phyloP scores from a whole-genome alignment of 2,888 invertebrate genomes.

The Beris morrisii region DNA sequence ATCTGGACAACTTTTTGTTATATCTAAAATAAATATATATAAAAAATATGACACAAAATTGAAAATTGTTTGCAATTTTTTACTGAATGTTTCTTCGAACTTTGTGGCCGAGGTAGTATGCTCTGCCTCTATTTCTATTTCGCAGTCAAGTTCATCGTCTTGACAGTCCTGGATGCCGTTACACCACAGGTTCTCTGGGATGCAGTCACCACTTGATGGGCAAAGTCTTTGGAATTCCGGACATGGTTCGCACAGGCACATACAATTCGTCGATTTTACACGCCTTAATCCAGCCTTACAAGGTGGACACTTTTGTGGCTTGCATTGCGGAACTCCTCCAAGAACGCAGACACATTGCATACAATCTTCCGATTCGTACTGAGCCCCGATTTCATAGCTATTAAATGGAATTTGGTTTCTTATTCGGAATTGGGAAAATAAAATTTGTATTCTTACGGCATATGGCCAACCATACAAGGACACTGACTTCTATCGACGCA shows the following conservation, averaged over 20 bases:
- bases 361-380: conserved; percentile 73
- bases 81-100: conserved; percentile 2
- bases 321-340: conserved; percentile 72
- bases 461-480: conserved; percentile 73
- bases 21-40: background rate
- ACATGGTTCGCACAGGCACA: conserved; percentile 75
- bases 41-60: background rate
- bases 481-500: conserved; percentile 75
- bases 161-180: conserved; percentile 79
- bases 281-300: conserved; percentile 64
- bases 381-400: conserved; percentile 73
- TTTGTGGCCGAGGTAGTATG: background rate
- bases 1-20: conserved; percentile 53
- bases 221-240: conserved; percentile 68
- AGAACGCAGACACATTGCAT: conserved; percentile 77
- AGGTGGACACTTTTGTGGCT: conserved; percentile 67
- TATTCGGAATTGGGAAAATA: background rate
- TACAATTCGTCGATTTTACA: conserved; percentile 65
- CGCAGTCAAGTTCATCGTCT: conserved; percentile 76
- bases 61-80: background rate
- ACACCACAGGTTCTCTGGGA: conserved; percentile 73
- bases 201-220: conserved; percentile 73
- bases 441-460: conserved; percentile 56
- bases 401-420: conserved; percentile 14
- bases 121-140: background rate